These are phyloP conservation scores for Caenorhabditis tropicalis DNA, from an alignment of 1,140 invertebrate species.

Conservation along the genomic window DNA sequence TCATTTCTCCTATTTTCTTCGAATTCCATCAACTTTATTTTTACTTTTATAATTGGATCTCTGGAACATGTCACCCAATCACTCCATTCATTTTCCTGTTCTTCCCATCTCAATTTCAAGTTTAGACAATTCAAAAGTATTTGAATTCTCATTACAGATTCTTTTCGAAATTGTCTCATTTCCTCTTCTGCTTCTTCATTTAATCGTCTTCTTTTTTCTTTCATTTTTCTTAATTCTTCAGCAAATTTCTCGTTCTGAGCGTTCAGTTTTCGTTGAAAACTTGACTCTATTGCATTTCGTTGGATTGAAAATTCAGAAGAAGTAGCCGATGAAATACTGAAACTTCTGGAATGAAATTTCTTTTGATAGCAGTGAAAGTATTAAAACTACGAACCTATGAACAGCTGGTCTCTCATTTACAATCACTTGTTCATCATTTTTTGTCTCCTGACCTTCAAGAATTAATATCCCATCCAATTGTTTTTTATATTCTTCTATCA, in stretches of 20 bases:
- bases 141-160: not conserved
- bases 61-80: not conserved
- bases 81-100: not conserved
- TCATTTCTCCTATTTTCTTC: not conserved
- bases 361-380: not conserved
- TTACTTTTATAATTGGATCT: not conserved
- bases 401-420: no score
- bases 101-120: not conserved
- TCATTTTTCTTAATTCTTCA: not conserved
- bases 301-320: not conserved
- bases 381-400: no score
- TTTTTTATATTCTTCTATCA: no score
- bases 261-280: not conserved
- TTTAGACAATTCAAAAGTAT: not conserved
- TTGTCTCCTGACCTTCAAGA: no score
- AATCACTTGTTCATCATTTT: no score
- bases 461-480: no score
- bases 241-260: not conserved
- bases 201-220: not conserved
- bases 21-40: not conserved
- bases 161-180: not conserved
- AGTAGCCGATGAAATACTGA: not conserved
- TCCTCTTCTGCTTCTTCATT: slow-evolving; percentile 4
- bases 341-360: not conserved
- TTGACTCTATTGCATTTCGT: not conserved